phyloP scores from a whole-genome alignment of 2,888 invertebrate genomes.

The Apeira syringaria region DNA sequence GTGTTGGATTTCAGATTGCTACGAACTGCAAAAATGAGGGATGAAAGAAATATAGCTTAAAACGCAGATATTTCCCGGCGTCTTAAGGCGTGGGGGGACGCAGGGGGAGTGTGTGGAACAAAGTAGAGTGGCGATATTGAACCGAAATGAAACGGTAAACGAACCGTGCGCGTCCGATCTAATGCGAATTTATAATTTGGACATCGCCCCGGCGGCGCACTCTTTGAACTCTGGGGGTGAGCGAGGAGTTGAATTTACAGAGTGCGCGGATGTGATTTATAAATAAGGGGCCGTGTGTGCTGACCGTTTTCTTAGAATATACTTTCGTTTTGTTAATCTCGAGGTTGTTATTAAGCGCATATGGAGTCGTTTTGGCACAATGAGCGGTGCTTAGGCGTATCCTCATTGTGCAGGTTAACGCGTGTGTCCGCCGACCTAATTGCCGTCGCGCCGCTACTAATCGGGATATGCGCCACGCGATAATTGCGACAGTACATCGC shows the following conservation, averaged over 20 bases:
- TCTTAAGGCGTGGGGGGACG: conserved; percentile 74
- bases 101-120: conserved; percentile 80
- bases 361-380: conserved; percentile 61
- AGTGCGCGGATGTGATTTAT: conserved; percentile 72
- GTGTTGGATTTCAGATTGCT: conserved; percentile 85
- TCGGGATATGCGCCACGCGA: conserved; percentile 81
- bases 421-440: conserved; percentile 82
- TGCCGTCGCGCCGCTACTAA: conserved; percentile 76
- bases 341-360: conserved; percentile 57
- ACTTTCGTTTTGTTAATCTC: conserved; percentile 44
- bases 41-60: conserved; percentile 85
- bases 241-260: conserved; percentile 69
- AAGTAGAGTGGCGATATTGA: conserved; percentile 83
- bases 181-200: conserved; percentile 84
- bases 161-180: conserved; percentile 84
- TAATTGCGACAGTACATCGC: conserved; percentile 75
- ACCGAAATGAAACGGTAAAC: conserved; percentile 83
- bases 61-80: conserved; percentile 84
- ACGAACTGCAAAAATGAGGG: conserved; percentile 85
- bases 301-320: conserved; percentile 53
- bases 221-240: conserved; percentile 78
- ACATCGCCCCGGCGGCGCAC: conserved; percentile 75
- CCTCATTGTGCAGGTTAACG: conserved; percentile 79
- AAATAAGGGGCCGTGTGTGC: conserved; percentile 62
- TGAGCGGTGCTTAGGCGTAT: conserved; percentile 76